A percentile compares a stretch with the other conserved stretches of the same genome.
Evolutionary conservation across 2,113 vertebrate genomes (phyloP).

Genomic region (Dryoscopus gambensis): DNA sequence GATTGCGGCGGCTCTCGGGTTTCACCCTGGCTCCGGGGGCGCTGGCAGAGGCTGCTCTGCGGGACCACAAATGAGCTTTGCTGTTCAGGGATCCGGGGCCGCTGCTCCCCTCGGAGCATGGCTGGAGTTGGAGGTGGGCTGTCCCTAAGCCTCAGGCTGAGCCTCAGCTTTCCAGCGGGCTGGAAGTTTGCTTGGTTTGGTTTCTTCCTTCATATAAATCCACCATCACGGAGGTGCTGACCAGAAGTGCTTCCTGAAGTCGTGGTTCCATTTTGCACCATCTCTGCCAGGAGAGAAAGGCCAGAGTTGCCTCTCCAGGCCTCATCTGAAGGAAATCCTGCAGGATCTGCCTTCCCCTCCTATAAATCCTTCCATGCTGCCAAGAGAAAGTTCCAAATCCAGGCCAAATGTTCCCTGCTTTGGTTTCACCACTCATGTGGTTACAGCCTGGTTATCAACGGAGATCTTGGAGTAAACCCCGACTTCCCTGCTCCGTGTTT

Average conservation of each 20-base stretch:
- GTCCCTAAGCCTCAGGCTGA: neutral
- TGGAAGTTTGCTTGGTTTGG: neutral
- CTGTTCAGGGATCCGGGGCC: accelerated
- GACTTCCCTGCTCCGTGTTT: neutral
- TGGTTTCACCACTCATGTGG: neutral
- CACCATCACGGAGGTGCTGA: accelerated
- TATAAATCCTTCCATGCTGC: neutral
- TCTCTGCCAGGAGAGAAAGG: neutral
- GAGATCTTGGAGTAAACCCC: neutral
- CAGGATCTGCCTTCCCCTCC: neutral
- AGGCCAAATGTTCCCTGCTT: neutral
- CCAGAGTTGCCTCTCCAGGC: accelerated
- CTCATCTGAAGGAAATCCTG: neutral
- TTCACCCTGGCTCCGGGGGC: neutral
- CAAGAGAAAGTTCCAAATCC: neutral
- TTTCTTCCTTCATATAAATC: neutral
- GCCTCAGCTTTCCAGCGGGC: neutral
- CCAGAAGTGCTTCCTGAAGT: accelerated
- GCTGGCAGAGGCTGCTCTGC: neutral
- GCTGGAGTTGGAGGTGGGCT: neutral
- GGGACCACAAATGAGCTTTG: neutral
- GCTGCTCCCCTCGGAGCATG: accelerated
- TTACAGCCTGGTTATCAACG: accelerated
- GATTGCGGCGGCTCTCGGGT: neutral
- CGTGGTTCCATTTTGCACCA: accelerated